Conservation (phyloP, 2,113 vertebrate species). For the Callocephalon fimbriatum region DNA sequence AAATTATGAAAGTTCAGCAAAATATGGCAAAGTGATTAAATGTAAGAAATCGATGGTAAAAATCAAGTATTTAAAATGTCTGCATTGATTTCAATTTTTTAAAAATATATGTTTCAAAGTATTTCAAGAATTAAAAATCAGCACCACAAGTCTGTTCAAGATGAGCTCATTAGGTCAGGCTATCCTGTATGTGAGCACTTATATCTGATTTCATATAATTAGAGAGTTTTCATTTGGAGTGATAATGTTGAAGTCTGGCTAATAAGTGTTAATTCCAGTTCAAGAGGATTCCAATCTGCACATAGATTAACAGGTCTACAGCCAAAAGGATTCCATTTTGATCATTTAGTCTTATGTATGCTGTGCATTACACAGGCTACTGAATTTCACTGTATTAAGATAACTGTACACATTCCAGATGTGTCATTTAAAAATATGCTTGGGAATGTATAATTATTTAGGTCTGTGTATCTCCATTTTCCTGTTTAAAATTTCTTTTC, state of each 20-base stretch:
- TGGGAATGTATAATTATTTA: not conserved
- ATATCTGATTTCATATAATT: not conserved
- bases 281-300: not conserved
- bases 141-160: not conserved
- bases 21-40: not conserved
- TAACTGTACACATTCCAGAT: not conserved
- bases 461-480: not conserved
- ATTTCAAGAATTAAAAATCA: not conserved
- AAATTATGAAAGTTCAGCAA: not conserved
- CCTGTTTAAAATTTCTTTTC: not conserved
- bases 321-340: not conserved
- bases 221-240: not conserved
- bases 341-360: not conserved
- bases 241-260: not conserved
- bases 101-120: not conserved
- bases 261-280: conserved; percentile 13
- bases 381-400: not conserved
- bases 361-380: not conserved
- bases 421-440: not conserved
- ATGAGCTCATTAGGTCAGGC: not conserved
- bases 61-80: not conserved
- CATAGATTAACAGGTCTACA: not conserved
- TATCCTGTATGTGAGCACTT: not conserved
- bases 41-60: not conserved
- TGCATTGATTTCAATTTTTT: not conserved